Base-by-base conservation (phyloP, 2,888 invertebrate genomes). In the Corbicula japonica region DNA sequence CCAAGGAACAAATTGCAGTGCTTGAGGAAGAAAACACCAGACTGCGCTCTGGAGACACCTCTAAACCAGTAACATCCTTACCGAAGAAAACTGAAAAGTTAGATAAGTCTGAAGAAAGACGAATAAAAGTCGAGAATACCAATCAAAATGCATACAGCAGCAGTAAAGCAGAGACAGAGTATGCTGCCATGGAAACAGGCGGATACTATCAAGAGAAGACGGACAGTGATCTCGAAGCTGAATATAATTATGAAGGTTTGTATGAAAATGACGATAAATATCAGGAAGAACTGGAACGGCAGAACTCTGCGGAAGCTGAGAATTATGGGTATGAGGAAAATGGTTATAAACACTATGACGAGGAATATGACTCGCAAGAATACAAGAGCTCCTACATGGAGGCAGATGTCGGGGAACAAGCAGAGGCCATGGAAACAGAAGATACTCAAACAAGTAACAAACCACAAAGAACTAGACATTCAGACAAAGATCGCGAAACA, bases 1-100 rank as follows among this genome's bases (percentile, higher is more conserved):
- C 97, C 15, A 96, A 96, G 88, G 96, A 97, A 86, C 95, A 95
- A 41, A 95, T 95, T 75, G 94, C 95, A 66, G 93, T 94, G n/a
- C 93, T 96, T 44, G 96, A 96, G 88, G 95, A 95, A 87, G 96
- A 94, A 77, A 93, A 92, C 30, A 34, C 78, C n/a, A 56, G 61
- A 23, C 73, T 84, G 18, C 50, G 80, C 18, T 48, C 63, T 38
- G 79, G 76, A 15, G 74, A 72, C 38, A 52, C 48, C 4, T 61
- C 68, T 1, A 28, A 23, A 23, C 23, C 26, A 30, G 23, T 38
- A 21, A 76, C 76, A 56, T 71, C 66, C 30, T 72, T 74, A 26
- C 35, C 62, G 18, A 71, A 78, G 52, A 79, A 79, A 74, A 46
- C 63, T 58, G 48, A 69, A 32, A 44, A 41, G 21, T 32, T 28